Percentiles rank a stretch among this genome's conserved stretches.
Evolutionary conservation across 2,113 vertebrate species (phyloP).

Genomic region (Carettochelys insculpta): DNA sequence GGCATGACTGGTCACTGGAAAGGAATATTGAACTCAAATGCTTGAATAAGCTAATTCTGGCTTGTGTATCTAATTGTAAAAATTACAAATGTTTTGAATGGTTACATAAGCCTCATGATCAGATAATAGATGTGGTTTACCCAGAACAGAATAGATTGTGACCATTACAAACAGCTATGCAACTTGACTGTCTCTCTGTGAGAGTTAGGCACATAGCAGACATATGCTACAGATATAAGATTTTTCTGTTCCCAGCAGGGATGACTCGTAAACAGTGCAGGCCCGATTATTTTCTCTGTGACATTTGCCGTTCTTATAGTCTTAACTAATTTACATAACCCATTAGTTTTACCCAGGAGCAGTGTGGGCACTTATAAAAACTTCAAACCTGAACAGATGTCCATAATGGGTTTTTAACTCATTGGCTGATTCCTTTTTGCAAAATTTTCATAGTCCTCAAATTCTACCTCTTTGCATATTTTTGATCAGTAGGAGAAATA

Average conservation of each 20-base stretch:
- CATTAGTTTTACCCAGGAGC: not conserved
- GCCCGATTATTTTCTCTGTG: not conserved
- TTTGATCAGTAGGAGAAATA: not conserved
- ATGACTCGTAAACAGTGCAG: not conserved
- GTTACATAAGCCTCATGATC: not conserved
- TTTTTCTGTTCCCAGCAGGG: not conserved
- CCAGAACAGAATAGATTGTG: not conserved
- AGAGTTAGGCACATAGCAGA: accelerated
- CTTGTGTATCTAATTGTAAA: not conserved
- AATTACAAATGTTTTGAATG: not conserved
- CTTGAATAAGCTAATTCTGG: not conserved
- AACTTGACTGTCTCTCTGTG: not conserved
- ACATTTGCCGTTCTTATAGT: not conserved
- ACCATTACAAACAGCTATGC: not conserved
- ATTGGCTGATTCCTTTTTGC: not conserved
- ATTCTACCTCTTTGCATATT: not conserved
- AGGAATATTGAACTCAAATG: not conserved
- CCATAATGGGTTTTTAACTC: not conserved
- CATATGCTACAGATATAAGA: not conserved
- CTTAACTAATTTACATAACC: not conserved
- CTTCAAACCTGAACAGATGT: not conserved
- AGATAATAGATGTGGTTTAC: not conserved
- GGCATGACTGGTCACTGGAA: not conserved
- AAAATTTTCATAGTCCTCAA: not conserved
- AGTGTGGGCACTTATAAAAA: not conserved